Percentiles rank a stretch among this genome's conserved stretches.
phyloP scores from a whole-genome alignment of 2,888 invertebrate genomes.

The Chloroclystis v-ata region DNA sequence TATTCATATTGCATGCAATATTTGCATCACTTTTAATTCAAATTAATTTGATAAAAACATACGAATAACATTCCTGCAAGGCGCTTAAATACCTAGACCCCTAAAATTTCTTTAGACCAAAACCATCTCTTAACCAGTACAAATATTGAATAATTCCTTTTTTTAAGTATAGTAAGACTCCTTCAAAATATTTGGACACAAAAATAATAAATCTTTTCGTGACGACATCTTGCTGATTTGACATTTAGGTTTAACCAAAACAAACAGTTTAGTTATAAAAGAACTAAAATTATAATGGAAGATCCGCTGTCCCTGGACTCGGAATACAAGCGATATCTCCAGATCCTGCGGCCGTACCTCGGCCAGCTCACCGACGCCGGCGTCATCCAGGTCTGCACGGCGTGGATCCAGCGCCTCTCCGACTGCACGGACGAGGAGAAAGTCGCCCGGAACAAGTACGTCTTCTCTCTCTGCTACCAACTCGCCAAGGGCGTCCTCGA shows the following conservation, averaged over 20 bases:
- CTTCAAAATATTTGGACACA: too few species aligned
- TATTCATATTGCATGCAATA: too few species aligned
- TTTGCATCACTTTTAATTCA: too few species aligned
- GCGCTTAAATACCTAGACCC: too few species aligned
- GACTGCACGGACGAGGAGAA: slow-evolving; percentile 51
- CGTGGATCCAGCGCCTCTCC: slow-evolving; percentile 63
- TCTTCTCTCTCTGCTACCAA: slow-evolving; percentile 61
- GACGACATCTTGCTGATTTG: too few species aligned
- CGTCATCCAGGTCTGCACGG: slow-evolving; percentile 52
- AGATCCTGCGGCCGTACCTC: slow-evolving; percentile 59
- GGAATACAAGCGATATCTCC: slow-evolving; percentile 60
- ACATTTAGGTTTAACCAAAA: background rate
- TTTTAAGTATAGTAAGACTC: too few species aligned
- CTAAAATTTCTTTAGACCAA: too few species aligned
- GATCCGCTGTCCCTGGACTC: slow-evolving; percentile 46
- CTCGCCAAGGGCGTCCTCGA: slow-evolving; percentile 55
- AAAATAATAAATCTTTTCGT: too few species aligned
- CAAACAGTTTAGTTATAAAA: background rate
- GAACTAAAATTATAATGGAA: slow-evolving; percentile 40
- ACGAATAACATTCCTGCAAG: too few species aligned
- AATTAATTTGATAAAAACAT: too few species aligned
- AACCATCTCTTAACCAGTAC: too few species aligned
- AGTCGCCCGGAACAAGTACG: slow-evolving; percentile 55
- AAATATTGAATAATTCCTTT: too few species aligned
- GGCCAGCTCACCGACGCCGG: slow-evolving; percentile 49